Evolutionary conservation across 2,797 vertebrate genomes (phyloP).

Genomic region (Myotis daubentonii): DNA sequence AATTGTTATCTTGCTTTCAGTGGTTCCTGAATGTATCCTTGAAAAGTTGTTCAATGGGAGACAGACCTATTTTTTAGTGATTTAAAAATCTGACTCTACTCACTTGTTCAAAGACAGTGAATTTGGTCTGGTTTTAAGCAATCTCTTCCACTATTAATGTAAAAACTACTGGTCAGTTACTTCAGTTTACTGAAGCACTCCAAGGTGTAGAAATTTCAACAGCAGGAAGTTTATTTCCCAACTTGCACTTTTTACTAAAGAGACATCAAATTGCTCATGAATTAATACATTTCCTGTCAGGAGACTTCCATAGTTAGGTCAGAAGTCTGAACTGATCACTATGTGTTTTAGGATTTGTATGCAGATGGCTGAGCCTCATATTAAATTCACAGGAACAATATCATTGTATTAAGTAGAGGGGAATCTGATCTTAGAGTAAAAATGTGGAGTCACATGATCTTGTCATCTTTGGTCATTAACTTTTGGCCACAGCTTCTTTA

Average conservation of each 20-base stretch:
- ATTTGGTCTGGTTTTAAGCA: background rate
- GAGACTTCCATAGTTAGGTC: background rate
- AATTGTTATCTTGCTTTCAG: background rate
- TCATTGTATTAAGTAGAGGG: background rate
- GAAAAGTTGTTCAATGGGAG: background rate
- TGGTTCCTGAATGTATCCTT: background rate
- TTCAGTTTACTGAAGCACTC: background rate
- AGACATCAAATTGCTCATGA: background rate
- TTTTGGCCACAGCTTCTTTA: background rate
- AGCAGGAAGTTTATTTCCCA: slow-evolving; percentile 54
- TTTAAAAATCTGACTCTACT: background rate
- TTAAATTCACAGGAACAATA: background rate
- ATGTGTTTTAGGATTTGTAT: background rate
- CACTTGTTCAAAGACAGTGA: background rate
- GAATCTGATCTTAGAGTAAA: background rate
- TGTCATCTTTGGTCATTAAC: background rate
- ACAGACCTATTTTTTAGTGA: background rate
- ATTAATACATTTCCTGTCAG: slow-evolving; percentile 53
- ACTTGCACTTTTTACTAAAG: background rate
- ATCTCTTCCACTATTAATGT: background rate
- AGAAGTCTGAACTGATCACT: background rate
- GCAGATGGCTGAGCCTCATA: background rate
- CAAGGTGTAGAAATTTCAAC: slow-evolving; percentile 12
- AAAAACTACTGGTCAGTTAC: background rate
- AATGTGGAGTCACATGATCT: background rate